Evolutionary conservation across 2,113 vertebrate genomes (phyloP).

Genomic region (Calyptomena viridis): DNA sequence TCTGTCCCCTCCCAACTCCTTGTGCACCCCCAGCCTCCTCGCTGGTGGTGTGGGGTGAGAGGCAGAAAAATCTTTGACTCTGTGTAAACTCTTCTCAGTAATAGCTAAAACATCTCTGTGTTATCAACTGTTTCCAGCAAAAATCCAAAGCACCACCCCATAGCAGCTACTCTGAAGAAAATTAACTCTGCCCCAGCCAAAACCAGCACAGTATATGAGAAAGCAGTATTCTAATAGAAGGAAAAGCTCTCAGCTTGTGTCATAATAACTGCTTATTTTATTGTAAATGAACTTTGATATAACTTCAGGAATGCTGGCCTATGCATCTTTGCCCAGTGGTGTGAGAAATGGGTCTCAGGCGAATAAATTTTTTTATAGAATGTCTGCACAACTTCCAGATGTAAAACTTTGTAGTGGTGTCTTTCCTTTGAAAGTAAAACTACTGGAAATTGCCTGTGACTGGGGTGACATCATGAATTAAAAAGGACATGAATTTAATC

Average conservation of each 20-base stretch:
- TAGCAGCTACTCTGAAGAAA: not conserved
- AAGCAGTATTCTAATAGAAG: not conserved
- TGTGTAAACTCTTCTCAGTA: not conserved
- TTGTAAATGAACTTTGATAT: slow-evolving; percentile 32
- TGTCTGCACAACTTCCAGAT: not conserved
- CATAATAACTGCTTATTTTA: not conserved
- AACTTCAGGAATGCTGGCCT: not conserved
- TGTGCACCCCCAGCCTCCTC: not conserved
- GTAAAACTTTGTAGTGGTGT: slow-evolving; percentile 30
- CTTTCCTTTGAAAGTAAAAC: slow-evolving; percentile 34
- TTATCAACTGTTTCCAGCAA: not conserved
- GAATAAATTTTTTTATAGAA: slow-evolving; percentile 3
- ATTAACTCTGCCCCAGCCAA: not conserved
- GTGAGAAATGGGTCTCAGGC: slow-evolving; percentile 4
- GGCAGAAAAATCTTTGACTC: not conserved
- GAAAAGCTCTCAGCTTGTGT: not conserved
- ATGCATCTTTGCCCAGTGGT: not conserved
- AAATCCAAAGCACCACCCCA: not conserved
- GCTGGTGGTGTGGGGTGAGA: not conserved
- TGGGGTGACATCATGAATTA: slow-evolving; percentile 51
- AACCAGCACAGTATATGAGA: not conserved
- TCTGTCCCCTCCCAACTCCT: not conserved
- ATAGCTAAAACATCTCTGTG: not conserved
- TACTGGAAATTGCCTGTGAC: slow-evolving; percentile 52
- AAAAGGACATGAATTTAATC: slow-evolving; percentile 57